Evolutionary conservation across 2,797 vertebrate species (phyloP), one percentile per base, ranked within the genome.

Genomic region (Chaetophractus vellerosus): DNA sequence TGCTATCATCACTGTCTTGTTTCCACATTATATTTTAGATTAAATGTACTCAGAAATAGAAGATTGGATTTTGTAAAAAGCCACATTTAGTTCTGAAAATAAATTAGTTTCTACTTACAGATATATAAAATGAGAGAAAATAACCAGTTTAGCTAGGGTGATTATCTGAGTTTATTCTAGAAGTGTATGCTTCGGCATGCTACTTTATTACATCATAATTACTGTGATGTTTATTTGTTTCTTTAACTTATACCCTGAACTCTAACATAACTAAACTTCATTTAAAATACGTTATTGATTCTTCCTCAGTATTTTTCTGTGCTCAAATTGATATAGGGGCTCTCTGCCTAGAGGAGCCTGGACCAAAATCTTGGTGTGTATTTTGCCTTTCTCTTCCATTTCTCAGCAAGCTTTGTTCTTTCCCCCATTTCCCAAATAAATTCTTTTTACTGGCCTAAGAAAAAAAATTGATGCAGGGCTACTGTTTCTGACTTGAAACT

Each of bases 281-380:
- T 79, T 91, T 89, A 31, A 76, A 92, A 74, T 75, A 31, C 79
- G 10, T 86, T 94, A 45, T 93, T 88, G 48, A 84, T 81, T 91
- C 11, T 78, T 78, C 23, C 9, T 80, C 50, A 33, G 2, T 89
- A 28, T 87, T 57, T 84, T 55, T 50, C 36, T 23, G 36, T 68
- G 59, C 33, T 81, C 31, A 57, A 4, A 16, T 41, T 94, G 45
- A 61, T 55, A 80, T 92, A 91, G 23, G 31, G 16, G n/a, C n/a
- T n/a, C n/a, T n/a, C n/a, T n/a, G n/a, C n/a, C n/a, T n/a, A n/a
- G n/a, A n/a, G n/a, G n/a, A n/a, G n/a, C n/a, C n/a, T n/a, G n/a
- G n/a, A n/a, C n/a, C n/a, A n/a, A n/a, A n/a, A n/a, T n/a, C n/a
- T n/a, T n/a, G n/a, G n/a, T n/a, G n/a, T n/a, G n/a, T n/a, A n/a